Evolutionary conservation across 2,113 vertebrate genomes (phyloP), one percentile per base, ranked within the genome.

Genomic region (Pitta sordida): DNA sequence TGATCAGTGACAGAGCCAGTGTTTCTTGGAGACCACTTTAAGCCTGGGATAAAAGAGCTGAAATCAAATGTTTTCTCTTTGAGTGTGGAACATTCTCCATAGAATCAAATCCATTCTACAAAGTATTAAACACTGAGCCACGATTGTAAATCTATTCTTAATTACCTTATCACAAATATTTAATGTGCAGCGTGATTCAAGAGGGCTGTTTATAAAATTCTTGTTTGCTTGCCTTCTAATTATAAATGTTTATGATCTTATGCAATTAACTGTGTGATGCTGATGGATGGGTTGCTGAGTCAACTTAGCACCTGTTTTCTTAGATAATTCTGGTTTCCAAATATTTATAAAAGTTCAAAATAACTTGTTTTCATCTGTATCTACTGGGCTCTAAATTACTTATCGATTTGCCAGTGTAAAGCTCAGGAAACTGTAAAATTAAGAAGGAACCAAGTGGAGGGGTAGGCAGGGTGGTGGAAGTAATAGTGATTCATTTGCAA

Each of bases 391-490:
- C 78, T 94, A 97, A 98, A 98, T 98, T 97, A 96, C 96, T 96
- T 98, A 98, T 97, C 90, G 98, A 98, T 98, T 98, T 88, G 78
- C 91, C 83, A 51, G 96, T 90, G 96, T 89, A 96, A 92, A 95
- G 94, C 90, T 94, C 95, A 83, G 88, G 95, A 94, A 96, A 83
- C 85, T 96, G 85, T 92, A 97, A 97, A 98, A 98, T 94, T 96
- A 95, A 96, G 97, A 91, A 43, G 85, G 64, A 90, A 89, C 81
- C 86, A 91, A 95, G 73, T 76, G 91, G 81, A 96, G 70, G 81
- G 78, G 76, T 88, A 67, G 93, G 95, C 75, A 96, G 69, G 78
- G 70, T 91, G 77, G 84, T 1, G 18, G 84, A 95, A 94, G 94
- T 94, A 96, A 94, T 32, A 55, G 65, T 78, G 86, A 93, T 94